Conservation (phyloP, 2,113 vertebrate genomes). For the Stegastes partitus region DNA sequence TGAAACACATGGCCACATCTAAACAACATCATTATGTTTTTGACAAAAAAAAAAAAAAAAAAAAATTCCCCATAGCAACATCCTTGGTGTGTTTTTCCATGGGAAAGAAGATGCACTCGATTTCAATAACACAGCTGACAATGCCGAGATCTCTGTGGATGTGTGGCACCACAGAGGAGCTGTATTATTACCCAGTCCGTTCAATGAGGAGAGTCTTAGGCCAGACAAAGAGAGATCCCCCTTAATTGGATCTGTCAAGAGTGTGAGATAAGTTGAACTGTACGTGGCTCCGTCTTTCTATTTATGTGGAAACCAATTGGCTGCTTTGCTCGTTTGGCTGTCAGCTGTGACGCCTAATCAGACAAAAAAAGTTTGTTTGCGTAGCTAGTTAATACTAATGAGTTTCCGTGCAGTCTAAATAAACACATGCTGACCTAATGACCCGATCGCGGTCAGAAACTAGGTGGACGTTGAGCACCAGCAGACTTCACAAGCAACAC, state of each 20-base stretch:
- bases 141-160: slow-evolving; percentile 29
- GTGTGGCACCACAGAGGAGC: slow-evolving; percentile 16
- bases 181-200: slow-evolving; percentile 29
- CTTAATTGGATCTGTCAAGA: slow-evolving; percentile 61
- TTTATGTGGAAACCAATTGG: slow-evolving; percentile 22
- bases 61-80: slow-evolving; percentile 70
- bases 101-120: slow-evolving; percentile 48
- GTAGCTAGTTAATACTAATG: slow-evolving; percentile 36
- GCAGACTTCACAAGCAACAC: slow-evolving; percentile 16
- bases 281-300: slow-evolving; percentile 20
- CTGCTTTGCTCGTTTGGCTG: slow-evolving; percentile 26
- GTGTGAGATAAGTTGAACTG: slow-evolving; percentile 33
- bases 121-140: slow-evolving; percentile 55
- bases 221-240: slow-evolving; percentile 27
- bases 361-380: slow-evolving; percentile 12
- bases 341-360: slow-evolving; percentile 33
- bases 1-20: slow-evolving; percentile 62
- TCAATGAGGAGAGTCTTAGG: slow-evolving; percentile 20
- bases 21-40: slow-evolving; percentile 71
- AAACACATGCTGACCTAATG: slow-evolving; percentile 25
- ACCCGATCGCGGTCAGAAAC: slow-evolving; percentile 9
- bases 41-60: slow-evolving; percentile 46
- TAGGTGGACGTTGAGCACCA: not conserved
- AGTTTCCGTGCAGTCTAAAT: slow-evolving; percentile 33
- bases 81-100: slow-evolving; percentile 46